A percentile compares a stretch with the other conserved stretches of the same genome.
phyloP scores from a whole-genome alignment of 2,888 invertebrate genomes.

The Panzeria rudis region DNA sequence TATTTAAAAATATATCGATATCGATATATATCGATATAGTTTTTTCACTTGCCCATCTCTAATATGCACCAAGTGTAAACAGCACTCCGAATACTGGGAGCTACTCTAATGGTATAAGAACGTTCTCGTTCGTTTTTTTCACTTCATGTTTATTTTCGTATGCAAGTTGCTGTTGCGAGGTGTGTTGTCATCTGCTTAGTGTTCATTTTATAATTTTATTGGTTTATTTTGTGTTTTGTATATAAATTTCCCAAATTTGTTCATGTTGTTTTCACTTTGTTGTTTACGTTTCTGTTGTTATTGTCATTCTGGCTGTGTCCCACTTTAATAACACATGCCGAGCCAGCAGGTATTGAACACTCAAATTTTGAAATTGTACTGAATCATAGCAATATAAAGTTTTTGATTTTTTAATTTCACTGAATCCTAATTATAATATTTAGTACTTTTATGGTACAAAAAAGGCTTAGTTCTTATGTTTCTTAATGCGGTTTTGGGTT shows the following conservation, averaged over 20 bases:
- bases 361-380: background rate
- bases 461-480: too few species aligned
- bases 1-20: too few species aligned
- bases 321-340: conserved; percentile 38
- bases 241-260: conserved; percentile 42
- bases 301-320: conserved; percentile 59
- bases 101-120: background rate
- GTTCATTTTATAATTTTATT: conserved; percentile 34
- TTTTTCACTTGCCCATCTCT: too few species aligned
- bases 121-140: background rate
- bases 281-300: conserved; percentile 38
- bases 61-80: too few species aligned
- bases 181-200: conserved; percentile 67
- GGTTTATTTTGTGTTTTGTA: conserved; percentile 26
- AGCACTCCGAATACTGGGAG: background rate
- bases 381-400: too few species aligned
- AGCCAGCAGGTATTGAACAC: background rate
- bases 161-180: conserved; percentile 29
- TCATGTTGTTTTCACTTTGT: background rate
- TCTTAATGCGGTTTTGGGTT: too few species aligned
- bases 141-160: conserved; percentile 22
- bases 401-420: too few species aligned
- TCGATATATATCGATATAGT: too few species aligned
- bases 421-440: too few species aligned
- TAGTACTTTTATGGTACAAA: too few species aligned